Evolutionary conservation across 2,797 vertebrate species (phyloP).

Genomic region (Parotocinclus haroldoi): DNA sequence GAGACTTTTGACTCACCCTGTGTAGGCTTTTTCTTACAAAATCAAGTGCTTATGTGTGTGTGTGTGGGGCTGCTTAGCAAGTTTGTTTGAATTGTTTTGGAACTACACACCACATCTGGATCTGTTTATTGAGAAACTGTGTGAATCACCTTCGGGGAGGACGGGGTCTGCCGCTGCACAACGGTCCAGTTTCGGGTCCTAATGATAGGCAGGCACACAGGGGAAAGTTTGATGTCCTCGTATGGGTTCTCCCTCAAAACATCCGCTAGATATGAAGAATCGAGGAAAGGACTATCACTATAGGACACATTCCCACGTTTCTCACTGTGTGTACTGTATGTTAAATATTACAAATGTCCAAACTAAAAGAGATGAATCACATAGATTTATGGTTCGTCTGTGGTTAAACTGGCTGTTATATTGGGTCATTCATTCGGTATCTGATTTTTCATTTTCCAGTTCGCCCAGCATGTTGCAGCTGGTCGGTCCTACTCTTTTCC

Average conservation of each 20-base stretch:
- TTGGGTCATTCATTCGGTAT: neutral
- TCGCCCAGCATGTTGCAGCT: conserved; percentile 11
- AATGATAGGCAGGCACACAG: conserved; percentile 76
- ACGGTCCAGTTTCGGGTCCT: conserved; percentile 73
- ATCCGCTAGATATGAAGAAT: conserved; percentile 63
- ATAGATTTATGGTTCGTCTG: neutral
- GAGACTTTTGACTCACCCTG: too few relatives aligned
- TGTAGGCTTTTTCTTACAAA: too few relatives aligned
- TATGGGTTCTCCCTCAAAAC: conserved; percentile 80
- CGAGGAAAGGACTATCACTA: neutral
- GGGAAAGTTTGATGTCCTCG: conserved; percentile 80
- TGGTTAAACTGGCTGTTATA: neutral
- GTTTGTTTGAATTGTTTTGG: too few relatives aligned
- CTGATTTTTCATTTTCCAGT: conserved; percentile 1
- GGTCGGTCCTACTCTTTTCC: conserved; percentile 1
- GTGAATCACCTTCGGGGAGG: conserved; percentile 72
- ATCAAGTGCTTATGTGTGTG: too few relatives aligned
- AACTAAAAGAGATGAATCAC: too few relatives aligned
- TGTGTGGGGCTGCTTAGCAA: too few relatives aligned
- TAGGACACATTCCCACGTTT: neutral
- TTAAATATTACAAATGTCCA: neutral
- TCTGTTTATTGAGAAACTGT: neutral
- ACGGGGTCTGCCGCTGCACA: conserved; percentile 58
- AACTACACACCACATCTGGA: too few relatives aligned
- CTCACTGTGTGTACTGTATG: neutral